A percentile compares a stretch with the other conserved stretches of the same genome.
Conservation (phyloP, 2,797 vertebrate species). For the Pteropus rufus region DNA sequence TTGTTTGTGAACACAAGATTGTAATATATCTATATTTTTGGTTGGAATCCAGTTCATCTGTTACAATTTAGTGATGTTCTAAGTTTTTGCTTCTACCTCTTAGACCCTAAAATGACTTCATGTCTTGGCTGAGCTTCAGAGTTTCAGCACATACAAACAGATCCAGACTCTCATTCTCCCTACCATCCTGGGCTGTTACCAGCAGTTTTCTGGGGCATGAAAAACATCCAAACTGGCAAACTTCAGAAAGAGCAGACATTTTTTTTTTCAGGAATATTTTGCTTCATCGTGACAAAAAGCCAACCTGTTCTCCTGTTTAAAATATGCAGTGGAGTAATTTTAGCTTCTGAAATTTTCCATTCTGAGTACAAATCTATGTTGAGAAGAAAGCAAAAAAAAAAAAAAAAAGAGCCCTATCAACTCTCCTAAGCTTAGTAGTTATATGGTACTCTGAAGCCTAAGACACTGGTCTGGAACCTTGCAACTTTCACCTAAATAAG, state of each 20-base stretch:
- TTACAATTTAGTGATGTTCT: constrained; percentile 67
- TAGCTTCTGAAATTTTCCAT: constrained; percentile 52
- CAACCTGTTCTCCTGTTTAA: constrained; percentile 62
- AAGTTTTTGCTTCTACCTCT: constrained; percentile 49
- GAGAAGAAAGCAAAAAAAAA: background rate
- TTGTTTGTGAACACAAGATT: constrained; percentile 62
- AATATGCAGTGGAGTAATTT: constrained; percentile 55
- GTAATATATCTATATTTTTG: constrained; percentile 42
- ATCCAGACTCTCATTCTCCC: constrained; percentile 24
- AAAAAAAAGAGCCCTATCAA: background rate
- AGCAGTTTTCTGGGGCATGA: constrained; percentile 50
- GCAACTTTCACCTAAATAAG: background rate
- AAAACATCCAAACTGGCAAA: constrained; percentile 62
- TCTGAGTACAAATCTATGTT: constrained; percentile 14
- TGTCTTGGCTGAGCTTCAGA: constrained; percentile 55
- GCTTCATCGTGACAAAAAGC: constrained; percentile 61
- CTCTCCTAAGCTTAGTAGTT: background rate
- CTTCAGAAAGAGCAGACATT: constrained; percentile 32
- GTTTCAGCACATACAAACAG: constrained; percentile 40
- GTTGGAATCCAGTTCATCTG: constrained; percentile 69
- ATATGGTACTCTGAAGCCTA: background rate
- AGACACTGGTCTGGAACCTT: background rate
- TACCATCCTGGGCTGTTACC: constrained; percentile 37
- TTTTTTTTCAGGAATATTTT: constrained; percentile 35
- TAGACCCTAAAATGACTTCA: constrained; percentile 68